Percentiles rank a stretch among this genome's conserved stretches.
Evolutionary conservation across 2,113 vertebrate species (phyloP).

Genomic region (Osmerus mordax): DNA sequence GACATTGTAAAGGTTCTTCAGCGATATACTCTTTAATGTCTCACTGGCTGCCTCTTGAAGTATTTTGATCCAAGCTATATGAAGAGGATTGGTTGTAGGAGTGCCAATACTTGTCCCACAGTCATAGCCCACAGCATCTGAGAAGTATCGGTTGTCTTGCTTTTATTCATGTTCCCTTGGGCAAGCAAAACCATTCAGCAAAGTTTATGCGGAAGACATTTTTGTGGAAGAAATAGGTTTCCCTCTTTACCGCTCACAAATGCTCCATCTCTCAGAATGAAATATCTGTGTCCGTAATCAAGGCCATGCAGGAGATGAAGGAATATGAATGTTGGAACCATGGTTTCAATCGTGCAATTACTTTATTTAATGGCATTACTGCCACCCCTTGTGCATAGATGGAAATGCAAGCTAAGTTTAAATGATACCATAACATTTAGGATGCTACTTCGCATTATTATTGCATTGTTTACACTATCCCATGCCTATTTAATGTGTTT

Average conservation of each 20-base stretch:
- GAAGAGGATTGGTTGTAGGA: no score
- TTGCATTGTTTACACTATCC: no score
- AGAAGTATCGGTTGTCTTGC: not conserved
- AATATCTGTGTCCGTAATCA: not conserved
- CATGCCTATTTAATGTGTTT: no score
- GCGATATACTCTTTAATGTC: no score
- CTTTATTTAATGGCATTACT: slow-evolving; percentile 5
- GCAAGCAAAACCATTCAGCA: not conserved
- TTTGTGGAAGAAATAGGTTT: not conserved
- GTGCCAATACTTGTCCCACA: no score
- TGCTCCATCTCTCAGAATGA: not conserved
- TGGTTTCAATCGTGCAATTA: not conserved
- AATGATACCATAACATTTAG: no score
- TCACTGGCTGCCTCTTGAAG: no score
- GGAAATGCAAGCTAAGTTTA: slow-evolving; percentile 12
- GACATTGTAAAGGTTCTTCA: no score
- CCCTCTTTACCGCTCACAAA: not conserved
- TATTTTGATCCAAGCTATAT: no score
- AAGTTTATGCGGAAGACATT: not conserved
- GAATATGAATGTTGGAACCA: not conserved
- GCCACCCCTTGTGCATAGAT: slow-evolving; percentile 26
- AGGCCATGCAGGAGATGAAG: not conserved
- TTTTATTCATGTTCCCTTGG: not conserved
- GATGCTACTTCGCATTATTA: no score
- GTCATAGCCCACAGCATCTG: not conserved